Base-by-base conservation (phyloP, 1,140 invertebrate species). In the Hesperophylax magnus region DNA sequence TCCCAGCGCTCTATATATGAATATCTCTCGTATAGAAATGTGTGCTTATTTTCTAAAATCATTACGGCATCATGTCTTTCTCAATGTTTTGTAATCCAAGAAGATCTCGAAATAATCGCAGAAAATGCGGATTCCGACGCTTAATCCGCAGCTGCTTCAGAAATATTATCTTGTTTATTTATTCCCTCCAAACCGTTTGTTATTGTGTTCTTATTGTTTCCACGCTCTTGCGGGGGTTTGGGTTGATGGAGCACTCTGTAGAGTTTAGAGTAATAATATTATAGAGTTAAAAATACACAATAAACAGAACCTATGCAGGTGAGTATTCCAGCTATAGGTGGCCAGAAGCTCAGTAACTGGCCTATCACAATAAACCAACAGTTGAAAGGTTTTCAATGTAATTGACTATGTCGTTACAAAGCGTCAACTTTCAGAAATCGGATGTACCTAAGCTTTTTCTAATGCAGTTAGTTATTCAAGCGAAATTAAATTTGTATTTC, bases 91-190 rank as follows among this genome's bases (percentile, higher is more conserved):
- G 72, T 76, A 76, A 76, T 60, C 24, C 72, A 60, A 76, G 72
- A 60, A 58, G 72, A 76, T 76, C 72, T 76, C 53, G 31, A 76
- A 76, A 76, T 76, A 76, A 76, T 72, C 69, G 72, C 60, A 56
- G 72, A 76, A 60, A 58, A 54, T 52, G 69, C 27, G 47, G 69
- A 20, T 72, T 47, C 39, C 39, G 9, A 54, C 20, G 69, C 52
- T 72, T 72, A 24, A 54, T 72, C 69, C 52, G 69, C 69, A 72
- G 69, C 63, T 67, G 63, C 63, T 31, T 15, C 63, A 39, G 27
- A 67, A 67, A 72, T 47, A 14, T 39, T 53, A 6, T 17, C 39
- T 31, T 15, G 63, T 67, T 67, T 67, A 27, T 72, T 54, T 72
- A 72, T 54, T 27, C 54, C 47, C n/a, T 27, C 69, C 1, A 72